These are phyloP conservation scores for Bucco capensis DNA, from an alignment of 2,113 vertebrate species.

Conservation along the genomic window DNA sequence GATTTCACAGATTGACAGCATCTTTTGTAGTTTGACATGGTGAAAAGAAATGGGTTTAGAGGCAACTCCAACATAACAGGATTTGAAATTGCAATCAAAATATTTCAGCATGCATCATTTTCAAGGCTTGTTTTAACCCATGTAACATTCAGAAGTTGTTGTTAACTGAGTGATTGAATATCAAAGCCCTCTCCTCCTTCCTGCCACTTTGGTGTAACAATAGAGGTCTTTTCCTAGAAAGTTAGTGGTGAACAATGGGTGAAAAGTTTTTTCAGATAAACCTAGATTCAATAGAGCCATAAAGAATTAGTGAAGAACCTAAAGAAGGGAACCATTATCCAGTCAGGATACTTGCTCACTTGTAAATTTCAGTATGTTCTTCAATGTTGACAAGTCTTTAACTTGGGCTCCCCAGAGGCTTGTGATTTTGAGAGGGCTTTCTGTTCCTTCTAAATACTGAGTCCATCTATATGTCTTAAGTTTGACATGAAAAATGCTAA, in stretches of 20 bases:
- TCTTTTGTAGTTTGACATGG: constrained; percentile 36
- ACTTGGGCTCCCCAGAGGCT: not conserved
- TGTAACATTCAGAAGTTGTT: not conserved
- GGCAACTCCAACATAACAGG: not conserved
- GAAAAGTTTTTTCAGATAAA: not conserved
- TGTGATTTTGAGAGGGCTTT: not conserved
- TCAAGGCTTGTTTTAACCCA: not conserved
- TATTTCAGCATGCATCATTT: not conserved
- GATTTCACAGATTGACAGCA: constrained; percentile 40
- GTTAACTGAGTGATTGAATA: not conserved
- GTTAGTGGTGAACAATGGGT: not conserved
- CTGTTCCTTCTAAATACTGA: not conserved
- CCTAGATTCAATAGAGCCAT: not conserved
- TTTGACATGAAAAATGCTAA: not conserved
- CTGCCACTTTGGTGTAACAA: not conserved
- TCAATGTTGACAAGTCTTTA: not conserved
- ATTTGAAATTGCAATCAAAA: not conserved
- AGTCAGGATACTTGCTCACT: not conserved
- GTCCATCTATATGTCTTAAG: not conserved
- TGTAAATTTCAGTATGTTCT: not conserved
- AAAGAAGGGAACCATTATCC: not conserved
- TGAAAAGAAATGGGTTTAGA: constrained; percentile 9
- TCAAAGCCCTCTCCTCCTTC: not conserved
- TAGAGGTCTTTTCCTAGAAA: not conserved
- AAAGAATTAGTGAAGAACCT: not conserved